Evolutionary conservation across 2,888 invertebrate species (phyloP).

Genomic region (Callyntrura sp.): DNA sequence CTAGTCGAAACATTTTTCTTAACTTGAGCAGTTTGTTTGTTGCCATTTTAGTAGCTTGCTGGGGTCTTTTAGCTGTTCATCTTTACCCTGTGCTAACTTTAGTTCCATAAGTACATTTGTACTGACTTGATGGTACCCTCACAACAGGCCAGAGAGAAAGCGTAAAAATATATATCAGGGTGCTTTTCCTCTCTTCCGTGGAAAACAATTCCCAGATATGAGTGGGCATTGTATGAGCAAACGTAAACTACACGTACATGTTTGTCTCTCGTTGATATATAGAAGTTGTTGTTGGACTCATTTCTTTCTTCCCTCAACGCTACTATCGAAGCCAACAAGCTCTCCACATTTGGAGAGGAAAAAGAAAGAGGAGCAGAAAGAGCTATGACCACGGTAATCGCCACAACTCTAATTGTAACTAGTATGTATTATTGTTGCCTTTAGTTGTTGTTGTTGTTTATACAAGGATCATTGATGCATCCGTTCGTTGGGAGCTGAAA

Average conservation of each 20-base stretch:
- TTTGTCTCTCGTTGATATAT: conserved; percentile 31
- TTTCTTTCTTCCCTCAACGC: conserved; percentile 51
- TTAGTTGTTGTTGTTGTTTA: conserved; percentile 50
- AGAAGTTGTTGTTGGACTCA: conserved; percentile 25
- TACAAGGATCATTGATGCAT: conserved; percentile 37
- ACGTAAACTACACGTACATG: background rate
- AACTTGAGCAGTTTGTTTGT: conserved; percentile 64
- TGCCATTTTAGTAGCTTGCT: conserved; percentile 41
- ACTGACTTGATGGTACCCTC: conserved; percentile 18
- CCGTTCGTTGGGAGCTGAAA: background rate
- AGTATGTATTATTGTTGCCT: conserved; percentile 57
- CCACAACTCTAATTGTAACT: conserved; percentile 76
- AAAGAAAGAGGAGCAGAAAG: conserved; percentile 52
- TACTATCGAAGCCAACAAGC: conserved; percentile 28
- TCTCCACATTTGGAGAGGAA: conserved; percentile 44
- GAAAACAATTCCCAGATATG: conserved; percentile 10
- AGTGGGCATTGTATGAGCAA: background rate
- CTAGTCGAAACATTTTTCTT: conserved; percentile 68
- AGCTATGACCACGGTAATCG: conserved; percentile 74
- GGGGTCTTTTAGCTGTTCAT: conserved; percentile 46
- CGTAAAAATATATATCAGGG: background rate
- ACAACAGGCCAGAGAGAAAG: background rate
- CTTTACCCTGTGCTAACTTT: conserved; percentile 47
- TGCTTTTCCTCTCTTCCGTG: background rate
- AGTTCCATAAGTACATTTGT: conserved; percentile 12